Base-by-base conservation (phyloP, 2,113 vertebrate genomes). In the Ictidomys tridecemlineatus region DNA sequence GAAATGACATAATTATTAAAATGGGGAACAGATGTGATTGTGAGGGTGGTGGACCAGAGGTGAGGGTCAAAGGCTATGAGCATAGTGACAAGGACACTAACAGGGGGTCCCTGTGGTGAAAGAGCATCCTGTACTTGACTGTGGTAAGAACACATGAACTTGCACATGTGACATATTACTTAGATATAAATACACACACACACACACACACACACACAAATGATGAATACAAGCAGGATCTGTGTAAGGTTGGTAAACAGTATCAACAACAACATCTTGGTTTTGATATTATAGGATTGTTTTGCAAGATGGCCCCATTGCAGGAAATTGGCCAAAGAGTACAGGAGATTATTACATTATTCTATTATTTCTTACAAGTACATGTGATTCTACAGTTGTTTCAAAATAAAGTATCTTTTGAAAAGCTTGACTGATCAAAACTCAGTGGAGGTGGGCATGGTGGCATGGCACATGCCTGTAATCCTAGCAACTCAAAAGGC, bases 81-180 rank as follows among this genome's bases (percentile, higher is more conserved):
- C 0, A 5, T 22, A 9, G 56, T 37, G 12, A 6, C 2, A 9
- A 8, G 28, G 45, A 28, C 28, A 70, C 28, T 26, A 8, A 56
- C 20, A 58, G 24, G 13, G 69, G 24, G 10, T 37, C 61, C n/a
- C 14, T 53, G 12, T 5, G n/a, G 30, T 6, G 6, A 26, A 0
- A 5, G 87, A 42, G 4, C 1, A 11, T 2, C 45, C 74, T 22
- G 45, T 39, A 9, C 45, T 16, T 22, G 51, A 83, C 48, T 18
- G 2, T 4, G 12, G 69, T 30, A 69, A 45, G 22, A 32, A 24
- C 0, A 34, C 0, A 26, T 0, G 0, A 42, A n/a, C 37, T 28
- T 6, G 17, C n/a, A 48, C 30, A 8, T 7, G 6, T 63, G 17
- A 34, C 1, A 34, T 37, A 8, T 37, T 39, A 53, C 39, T 37